Conservation (phyloP, 2,888 invertebrate genomes). For the Drosophila testacea region DNA sequence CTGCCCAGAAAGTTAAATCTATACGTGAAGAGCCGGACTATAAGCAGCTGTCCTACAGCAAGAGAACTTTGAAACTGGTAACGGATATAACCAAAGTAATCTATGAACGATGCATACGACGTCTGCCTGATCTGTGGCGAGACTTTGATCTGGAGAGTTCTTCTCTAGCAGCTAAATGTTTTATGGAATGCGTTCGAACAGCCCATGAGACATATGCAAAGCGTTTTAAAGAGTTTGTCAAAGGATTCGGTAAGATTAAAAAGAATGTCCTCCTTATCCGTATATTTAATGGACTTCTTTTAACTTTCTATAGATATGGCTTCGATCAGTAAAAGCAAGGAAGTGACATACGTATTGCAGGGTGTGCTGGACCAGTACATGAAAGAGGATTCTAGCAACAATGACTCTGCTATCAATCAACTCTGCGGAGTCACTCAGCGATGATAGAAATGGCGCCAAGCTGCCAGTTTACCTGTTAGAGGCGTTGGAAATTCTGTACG, state of each 20-base stretch:
- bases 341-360: conserved; percentile 75
- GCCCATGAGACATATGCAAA: conserved; percentile 78
- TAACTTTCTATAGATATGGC: conserved; percentile 57
- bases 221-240: conserved; percentile 81
- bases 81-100: conserved; percentile 81
- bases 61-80: conserved; percentile 77
- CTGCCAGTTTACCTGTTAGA: conserved; percentile 76
- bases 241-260: conserved; percentile 74
- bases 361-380: conserved; percentile 79
- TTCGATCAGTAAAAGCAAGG: conserved; percentile 60
- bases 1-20: conserved; percentile 68
- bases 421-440: conserved; percentile 54
- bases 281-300: neutral
- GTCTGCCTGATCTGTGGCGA: conserved; percentile 85
- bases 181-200: conserved; percentile 84
- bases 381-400: conserved; percentile 56
- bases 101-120: conserved; percentile 85
- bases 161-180: conserved; percentile 86
- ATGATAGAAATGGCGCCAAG: conserved; percentile 62
- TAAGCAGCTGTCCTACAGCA: conserved; percentile 82
- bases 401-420: conserved; percentile 43
- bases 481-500: conserved; percentile 82
- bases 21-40: conserved; percentile 81
- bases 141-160: conserved; percentile 86
- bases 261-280: neutral